These are phyloP conservation scores for Hemibates koningsi DNA, from an alignment of 2,113 vertebrate genomes.

Conservation along the genomic window DNA sequence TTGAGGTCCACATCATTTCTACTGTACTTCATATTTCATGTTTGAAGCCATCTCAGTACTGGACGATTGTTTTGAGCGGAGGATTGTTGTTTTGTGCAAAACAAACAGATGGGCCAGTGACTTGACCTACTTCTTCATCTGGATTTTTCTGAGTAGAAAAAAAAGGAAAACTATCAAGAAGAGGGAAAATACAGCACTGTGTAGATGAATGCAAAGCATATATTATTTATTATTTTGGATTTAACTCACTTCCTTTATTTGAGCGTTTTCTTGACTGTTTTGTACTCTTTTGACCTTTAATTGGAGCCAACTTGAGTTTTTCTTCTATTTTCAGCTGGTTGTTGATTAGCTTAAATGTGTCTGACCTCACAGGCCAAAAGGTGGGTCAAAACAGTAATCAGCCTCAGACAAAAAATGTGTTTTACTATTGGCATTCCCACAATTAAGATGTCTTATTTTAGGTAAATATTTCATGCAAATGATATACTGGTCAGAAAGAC, in stretches of 20 bases:
- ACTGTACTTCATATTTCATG: not conserved
- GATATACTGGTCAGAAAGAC: not conserved
- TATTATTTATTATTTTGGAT: not conserved
- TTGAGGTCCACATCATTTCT: not conserved
- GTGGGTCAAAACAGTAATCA: not conserved
- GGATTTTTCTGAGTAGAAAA: conserved; percentile 24
- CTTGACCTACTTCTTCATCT: conserved; percentile 62
- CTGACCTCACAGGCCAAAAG: not conserved
- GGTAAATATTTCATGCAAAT: not conserved
- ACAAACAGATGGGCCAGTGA: conserved; percentile 59
- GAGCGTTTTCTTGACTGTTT: not conserved
- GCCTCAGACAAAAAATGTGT: not conserved
- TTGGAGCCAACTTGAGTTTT: not conserved
- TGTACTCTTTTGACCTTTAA: not conserved
- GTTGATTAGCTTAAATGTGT: not conserved
- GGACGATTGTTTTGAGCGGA: not conserved
- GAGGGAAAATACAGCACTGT: not conserved
- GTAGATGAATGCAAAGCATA: not conserved
- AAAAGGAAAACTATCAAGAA: not conserved
- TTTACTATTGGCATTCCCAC: not conserved
- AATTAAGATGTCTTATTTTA: not conserved
- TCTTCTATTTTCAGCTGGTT: not conserved
- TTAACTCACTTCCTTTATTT: not conserved
- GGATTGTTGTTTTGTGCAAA: conserved; percentile 31
- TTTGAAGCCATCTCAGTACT: not conserved